Evolutionary conservation across 2,888 invertebrate species (phyloP), one percentile per base, ranked within the genome.

Genomic region (Hydrotaea cyrtoneurina): DNA sequence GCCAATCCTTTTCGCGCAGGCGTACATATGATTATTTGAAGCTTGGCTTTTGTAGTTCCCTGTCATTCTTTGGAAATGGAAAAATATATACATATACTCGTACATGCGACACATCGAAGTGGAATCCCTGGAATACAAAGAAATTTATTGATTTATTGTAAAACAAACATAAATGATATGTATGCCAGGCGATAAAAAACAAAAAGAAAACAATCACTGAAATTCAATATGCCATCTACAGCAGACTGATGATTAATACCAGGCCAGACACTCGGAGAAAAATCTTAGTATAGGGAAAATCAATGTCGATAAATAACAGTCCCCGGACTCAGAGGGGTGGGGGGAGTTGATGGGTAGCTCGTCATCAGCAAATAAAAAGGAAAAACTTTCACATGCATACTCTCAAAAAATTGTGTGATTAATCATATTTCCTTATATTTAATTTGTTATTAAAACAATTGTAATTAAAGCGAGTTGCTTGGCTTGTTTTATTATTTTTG

Each of bases 1-100:
- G 85, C 85, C 85, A 80, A 85, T 85, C 85, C 85, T 85, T 82
- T 69, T 15, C 23, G 85, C 85, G 85, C 85, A 85, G 85, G 85
- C 85, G 85, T 85, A 80, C 84, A 81, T 85, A 39, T 46, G 69
- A 46, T 66, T 69, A 43, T 43, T 69, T 21, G 46, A 43, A 43
- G 21, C 21, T 46, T 26, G 13, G 31, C 31, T 17, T 19, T 31
- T n/a, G 31, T 31, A 10, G 59, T 62, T 1, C 7, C 19, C 26
- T 62, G 62, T 46, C 43, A 69, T 69, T 69, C 46, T 11, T 23
- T 23, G 15, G 69, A 69, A 69, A n/a, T 46, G 19, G 46, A 46
- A 46, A 46, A 55, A 69, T 69, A 46, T 62, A 62, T 62, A 62
- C 13, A n/a, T n/a, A n/a, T n/a, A n/a, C n/a, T n/a, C n/a, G n/a